Base-by-base conservation (phyloP, 2,797 vertebrate species). In the Anniella stebbinsi region DNA sequence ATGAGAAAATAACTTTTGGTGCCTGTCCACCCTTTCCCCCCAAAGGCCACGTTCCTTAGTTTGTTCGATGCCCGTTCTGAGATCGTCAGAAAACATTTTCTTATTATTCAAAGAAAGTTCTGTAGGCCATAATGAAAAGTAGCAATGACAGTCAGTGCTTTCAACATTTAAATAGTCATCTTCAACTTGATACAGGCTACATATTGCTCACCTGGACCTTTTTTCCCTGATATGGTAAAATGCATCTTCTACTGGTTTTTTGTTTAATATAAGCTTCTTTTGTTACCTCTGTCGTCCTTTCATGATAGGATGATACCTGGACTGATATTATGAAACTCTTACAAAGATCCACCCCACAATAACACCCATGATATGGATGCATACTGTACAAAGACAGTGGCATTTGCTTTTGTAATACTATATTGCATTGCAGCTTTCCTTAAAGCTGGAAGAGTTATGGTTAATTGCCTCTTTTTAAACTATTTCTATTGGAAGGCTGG, bases 181-280 rank as follows among this genome's bases (percentile, higher is more conserved):
- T 97, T 97, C 97, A 94, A 96, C 96, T 95, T 96, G 95, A 97
- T 97, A 97, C 95, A 94, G 97, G 97, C 97, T 97, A 97, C 94
- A 91, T 97, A 97, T 97, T 97, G 97, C 97, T 97, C 93, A 96
- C 95, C 96, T 93, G 96, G 95, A 95, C 84, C 84, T 92, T 93
- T 95, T 97, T 98, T 99, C 98, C 98, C 98, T 99, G 98, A 99
- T 99, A 97, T 95, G 97, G 95, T 97, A 96, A 97, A 96, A 95
- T 95, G 95, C 90, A 91, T 90, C 38, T 63, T 96, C 94, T 96
- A 94, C 94, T 95, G 95, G 88, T 81, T 93, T 95, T n/a, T 2
- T 93, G 95, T 96, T 89, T 92, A 95, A 89, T 15, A 87, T 54
- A 75, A 96, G 96, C 93, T 97, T 93, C 94, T 96, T 88, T 87